phyloP scores from a whole-genome alignment of 2,888 invertebrate genomes.

The Antheraea assamensis region DNA sequence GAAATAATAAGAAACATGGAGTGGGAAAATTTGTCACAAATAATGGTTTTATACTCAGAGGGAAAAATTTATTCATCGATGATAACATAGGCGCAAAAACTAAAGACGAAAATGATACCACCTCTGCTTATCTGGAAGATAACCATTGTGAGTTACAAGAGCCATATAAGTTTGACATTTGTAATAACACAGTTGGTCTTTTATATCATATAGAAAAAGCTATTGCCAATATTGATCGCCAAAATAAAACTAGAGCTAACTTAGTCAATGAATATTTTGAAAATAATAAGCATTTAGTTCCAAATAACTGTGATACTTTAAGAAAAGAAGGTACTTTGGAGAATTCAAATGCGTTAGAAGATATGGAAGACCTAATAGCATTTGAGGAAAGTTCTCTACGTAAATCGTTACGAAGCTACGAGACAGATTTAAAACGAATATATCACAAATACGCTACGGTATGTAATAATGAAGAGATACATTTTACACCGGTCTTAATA shows the following conservation, averaged over 20 bases:
- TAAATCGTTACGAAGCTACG: constrained; percentile 71
- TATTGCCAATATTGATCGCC: constrained; percentile 60
- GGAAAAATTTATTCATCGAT: constrained; percentile 74
- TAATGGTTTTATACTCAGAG: constrained; percentile 76
- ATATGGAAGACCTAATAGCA: constrained; percentile 48
- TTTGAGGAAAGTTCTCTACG: constrained; percentile 73
- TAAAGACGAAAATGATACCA: constrained; percentile 34
- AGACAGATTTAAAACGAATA: constrained; percentile 72
- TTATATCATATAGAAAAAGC: constrained; percentile 69
- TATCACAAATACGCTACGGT: constrained; percentile 79
- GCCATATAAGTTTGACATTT: constrained; percentile 55
- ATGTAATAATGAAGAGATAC: constrained; percentile 59
- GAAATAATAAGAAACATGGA: constrained; percentile 81
- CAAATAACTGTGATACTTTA: constrained; percentile 24
- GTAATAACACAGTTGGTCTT: constrained; percentile 68
- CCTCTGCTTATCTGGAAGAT: constrained; percentile 27
- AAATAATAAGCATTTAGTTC: constrained; percentile 47
- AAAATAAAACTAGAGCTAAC: constrained; percentile 47
- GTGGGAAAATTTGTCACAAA: constrained; percentile 79
- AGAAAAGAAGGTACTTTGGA: constrained; percentile 32
- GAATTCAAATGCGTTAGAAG: constrained; percentile 23
- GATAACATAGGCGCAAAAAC: constrained; percentile 68
- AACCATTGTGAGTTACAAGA: constrained; percentile 38
- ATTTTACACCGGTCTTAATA: constrained; percentile 70
- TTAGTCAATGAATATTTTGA: constrained; percentile 60